phyloP scores from a whole-genome alignment of 2,888 invertebrate species.

The Ditula angustiorana region DNA sequence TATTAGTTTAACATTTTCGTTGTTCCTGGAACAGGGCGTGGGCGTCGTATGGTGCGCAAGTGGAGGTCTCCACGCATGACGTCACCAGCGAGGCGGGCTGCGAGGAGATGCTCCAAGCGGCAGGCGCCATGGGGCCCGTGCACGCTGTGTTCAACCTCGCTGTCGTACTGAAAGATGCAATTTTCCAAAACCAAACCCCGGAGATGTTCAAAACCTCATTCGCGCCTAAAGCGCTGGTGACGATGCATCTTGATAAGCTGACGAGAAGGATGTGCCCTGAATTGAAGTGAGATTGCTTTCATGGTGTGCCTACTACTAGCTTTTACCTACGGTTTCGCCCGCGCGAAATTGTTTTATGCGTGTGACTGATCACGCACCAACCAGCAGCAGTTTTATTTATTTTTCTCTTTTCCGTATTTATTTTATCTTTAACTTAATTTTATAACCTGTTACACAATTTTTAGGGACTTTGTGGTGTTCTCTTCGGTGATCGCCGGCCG shows the following conservation, averaged over 20 bases:
- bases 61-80: conserved; percentile 89
- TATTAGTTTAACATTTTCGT: no score
- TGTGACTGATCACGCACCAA: no score
- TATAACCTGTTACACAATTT: no score
- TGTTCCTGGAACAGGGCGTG: conserved; percentile 82
- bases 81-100: conserved; percentile 90
- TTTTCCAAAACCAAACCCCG: conserved; percentile 91
- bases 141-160: conserved; percentile 96
- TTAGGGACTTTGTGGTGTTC: conserved; percentile 93
- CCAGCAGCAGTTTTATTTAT: no score
- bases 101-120: conserved; percentile 87
- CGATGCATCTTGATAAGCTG: conserved; percentile 89
- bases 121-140: conserved; percentile 88
- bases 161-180: conserved; percentile 90
- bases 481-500: conserved; percentile 96
- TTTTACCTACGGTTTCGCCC: no score
- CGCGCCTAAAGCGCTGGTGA: conserved; percentile 93
- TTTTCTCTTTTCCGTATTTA: no score
- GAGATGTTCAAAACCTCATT: conserved; percentile 89
- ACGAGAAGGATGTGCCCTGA: conserved; percentile 71
- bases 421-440: no score
- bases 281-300: conserved; percentile 64
- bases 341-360: no score
- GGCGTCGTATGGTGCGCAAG: conserved; percentile 88
- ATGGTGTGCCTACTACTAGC: no score